Conservation (phyloP, 2,888 invertebrate genomes). For the Acleris holmiana region DNA sequence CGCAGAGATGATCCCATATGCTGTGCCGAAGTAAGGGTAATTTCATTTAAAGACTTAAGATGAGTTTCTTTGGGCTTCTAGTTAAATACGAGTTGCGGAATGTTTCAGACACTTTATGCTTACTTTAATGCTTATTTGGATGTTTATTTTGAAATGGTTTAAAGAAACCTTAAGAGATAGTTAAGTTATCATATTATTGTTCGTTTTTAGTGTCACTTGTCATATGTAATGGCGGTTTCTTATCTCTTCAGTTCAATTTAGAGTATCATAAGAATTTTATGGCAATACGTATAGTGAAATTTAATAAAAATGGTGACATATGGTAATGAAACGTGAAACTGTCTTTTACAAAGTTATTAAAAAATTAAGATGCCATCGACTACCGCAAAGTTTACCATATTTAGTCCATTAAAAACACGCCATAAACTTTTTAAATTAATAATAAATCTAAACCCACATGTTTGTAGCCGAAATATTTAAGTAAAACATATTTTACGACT, state of each 20-base stretch:
- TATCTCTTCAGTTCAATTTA: too few species aligned
- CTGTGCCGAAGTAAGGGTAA: constrained; percentile 40
- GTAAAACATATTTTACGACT: constrained; percentile 26
- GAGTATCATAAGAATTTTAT: too few species aligned
- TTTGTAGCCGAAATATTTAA: constrained; percentile 17
- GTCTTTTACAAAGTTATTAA: constrained; percentile 31
- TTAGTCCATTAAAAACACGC: constrained; percentile 28
- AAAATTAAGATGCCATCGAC: constrained; percentile 1
- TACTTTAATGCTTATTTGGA: constrained; percentile 46
- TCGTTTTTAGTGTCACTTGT: too few species aligned
- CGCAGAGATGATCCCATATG: constrained; percentile 37
- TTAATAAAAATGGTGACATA: too few species aligned
- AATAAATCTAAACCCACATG: constrained; percentile 30
- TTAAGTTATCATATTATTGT: too few species aligned
- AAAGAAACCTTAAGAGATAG: too few species aligned
- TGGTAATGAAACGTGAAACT: not conserved
- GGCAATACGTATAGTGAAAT: too few species aligned
- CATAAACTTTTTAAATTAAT: constrained; percentile 25
- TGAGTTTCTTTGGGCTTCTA: constrained; percentile 44
- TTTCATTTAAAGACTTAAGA: constrained; percentile 52
- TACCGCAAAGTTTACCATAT: constrained; percentile 28
- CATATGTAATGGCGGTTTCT: too few species aligned
- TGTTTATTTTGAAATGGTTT: constrained; percentile 31
- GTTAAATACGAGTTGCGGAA: constrained; percentile 48
- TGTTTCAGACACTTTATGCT: constrained; percentile 48